Evolutionary conservation across 2,113 vertebrate species (phyloP).

Genomic region (Gavia stellata): DNA sequence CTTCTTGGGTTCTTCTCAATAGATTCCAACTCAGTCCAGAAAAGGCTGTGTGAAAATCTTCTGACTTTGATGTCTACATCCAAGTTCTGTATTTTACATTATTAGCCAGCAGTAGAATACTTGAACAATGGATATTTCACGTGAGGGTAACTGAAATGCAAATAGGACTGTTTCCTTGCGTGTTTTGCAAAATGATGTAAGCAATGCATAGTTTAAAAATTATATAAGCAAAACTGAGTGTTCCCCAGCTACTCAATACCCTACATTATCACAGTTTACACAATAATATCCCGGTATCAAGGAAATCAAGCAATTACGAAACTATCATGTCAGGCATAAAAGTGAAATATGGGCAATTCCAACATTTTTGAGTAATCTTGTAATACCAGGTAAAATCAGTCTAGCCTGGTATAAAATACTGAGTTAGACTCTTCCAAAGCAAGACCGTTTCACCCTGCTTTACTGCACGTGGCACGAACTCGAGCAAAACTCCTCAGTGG

Average conservation of each 20-base stretch:
- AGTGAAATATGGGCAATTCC: background rate
- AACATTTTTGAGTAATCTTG: background rate
- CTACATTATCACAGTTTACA: background rate
- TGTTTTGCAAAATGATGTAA: background rate
- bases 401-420: background rate
- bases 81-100: background rate
- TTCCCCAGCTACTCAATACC: background rate
- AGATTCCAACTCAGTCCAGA: background rate
- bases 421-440: background rate
- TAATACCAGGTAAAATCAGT: background rate
- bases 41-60: background rate
- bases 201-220: background rate
- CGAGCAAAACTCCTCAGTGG: background rate
- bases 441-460: background rate
- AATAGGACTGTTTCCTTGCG: background rate
- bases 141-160: background rate
- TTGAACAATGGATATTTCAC: background rate
- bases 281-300: background rate
- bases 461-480: background rate
- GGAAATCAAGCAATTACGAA: background rate
- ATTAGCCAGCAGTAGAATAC: background rate
- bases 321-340: background rate
- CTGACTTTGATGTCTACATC: background rate
- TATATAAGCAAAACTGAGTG: background rate
- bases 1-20: background rate